Conservation (phyloP, 2,797 vertebrate species). For the Cephalopachus bancanus region DNA sequence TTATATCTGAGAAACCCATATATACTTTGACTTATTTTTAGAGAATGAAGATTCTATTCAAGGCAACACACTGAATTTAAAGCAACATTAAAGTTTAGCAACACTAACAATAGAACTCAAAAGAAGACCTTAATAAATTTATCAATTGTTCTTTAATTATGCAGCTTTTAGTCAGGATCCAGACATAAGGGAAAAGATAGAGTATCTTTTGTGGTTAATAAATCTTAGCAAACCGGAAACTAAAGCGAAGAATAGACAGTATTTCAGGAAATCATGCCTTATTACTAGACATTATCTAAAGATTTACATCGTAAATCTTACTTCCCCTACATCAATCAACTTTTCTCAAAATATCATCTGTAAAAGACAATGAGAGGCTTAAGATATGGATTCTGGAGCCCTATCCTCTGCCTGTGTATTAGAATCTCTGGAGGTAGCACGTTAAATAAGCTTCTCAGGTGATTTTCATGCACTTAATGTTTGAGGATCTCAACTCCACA, state of each 20-base stretch:
- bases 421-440: not conserved
- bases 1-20: not conserved
- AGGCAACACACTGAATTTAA: conserved; percentile 21
- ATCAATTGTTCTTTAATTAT: not conserved
- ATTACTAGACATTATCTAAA: not conserved
- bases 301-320: not conserved
- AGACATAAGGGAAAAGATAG: not conserved
- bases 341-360: not conserved
- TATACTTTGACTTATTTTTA: not conserved
- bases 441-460: not conserved
- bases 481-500: not conserved
- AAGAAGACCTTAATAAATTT: conserved; percentile 14
- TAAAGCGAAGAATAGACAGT: not conserved
- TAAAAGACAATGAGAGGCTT: not conserved
- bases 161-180: not conserved
- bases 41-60: not conserved
- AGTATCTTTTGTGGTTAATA: not conserved
- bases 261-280: conserved; percentile 15
- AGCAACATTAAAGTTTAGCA: not conserved
- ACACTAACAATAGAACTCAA: conserved; percentile 13
- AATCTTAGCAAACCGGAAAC: not conserved
- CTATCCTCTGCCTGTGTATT: not conserved
- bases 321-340: not conserved
- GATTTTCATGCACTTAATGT: not conserved
- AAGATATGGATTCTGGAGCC: not conserved